Conservation (phyloP, 2,113 vertebrate species). For the Cathartes aura region DNA sequence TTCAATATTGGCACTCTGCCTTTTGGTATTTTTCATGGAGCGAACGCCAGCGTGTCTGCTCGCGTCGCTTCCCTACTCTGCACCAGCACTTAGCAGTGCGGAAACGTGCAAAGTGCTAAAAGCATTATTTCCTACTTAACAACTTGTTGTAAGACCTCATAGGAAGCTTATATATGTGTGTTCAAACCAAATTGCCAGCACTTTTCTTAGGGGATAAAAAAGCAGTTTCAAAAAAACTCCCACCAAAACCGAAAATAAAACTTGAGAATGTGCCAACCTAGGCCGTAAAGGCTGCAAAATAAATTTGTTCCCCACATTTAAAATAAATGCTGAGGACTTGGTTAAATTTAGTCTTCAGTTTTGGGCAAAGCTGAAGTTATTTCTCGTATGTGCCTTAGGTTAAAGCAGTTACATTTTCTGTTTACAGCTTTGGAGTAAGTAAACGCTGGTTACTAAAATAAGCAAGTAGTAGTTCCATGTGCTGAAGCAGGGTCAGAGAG, state of each 20-base stretch:
- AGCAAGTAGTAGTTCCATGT: neutral
- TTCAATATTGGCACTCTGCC: neutral
- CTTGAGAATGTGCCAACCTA: neutral
- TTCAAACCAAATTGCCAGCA: neutral
- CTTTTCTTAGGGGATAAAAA: neutral
- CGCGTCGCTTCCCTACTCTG: rapidly evolving
- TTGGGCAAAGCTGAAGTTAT: neutral
- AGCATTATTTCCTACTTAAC: neutral
- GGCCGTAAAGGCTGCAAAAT: neutral
- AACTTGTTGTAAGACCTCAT: neutral
- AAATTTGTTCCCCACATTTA: neutral
- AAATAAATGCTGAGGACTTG: neutral
- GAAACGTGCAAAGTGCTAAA: neutral
- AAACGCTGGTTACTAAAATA: neutral
- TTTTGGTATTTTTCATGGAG: neutral
- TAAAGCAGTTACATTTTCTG: neutral
- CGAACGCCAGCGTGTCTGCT: rapidly evolving
- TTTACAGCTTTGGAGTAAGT: neutral
- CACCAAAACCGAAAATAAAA: neutral
- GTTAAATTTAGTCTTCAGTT: neutral
- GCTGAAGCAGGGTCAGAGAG: neutral
- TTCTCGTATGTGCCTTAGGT: neutral
- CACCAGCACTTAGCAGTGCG: neutral
- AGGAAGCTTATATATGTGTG: neutral
- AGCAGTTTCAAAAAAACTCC: neutral